Conservation (phyloP, 1,140 invertebrate species). For the Radopholus similis region DNA sequence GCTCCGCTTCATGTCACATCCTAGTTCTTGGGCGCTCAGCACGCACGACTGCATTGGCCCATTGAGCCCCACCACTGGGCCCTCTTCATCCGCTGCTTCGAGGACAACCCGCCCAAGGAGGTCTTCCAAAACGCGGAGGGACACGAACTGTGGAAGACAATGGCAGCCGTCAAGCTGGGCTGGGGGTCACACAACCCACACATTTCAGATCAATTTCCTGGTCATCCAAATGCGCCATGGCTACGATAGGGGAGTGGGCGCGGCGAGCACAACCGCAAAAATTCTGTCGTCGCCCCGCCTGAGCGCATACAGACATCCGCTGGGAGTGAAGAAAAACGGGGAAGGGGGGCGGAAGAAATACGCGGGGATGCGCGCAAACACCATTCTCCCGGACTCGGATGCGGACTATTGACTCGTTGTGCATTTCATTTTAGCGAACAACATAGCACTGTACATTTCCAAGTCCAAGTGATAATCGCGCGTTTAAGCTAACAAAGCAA, state of each 20-base stretch:
- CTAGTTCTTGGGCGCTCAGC: constrained; percentile 34
- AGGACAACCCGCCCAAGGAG: constrained; percentile 30
- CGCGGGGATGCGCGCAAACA: background rate
- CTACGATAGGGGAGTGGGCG: constrained; percentile 30
- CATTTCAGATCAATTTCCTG: constrained; percentile 30
- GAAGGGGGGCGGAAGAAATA: too few species aligned
- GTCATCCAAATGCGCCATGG: constrained; percentile 42
- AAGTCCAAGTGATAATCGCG: too few species aligned
- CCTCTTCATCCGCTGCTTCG: constrained; percentile 43
- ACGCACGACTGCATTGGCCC: constrained; percentile 29
- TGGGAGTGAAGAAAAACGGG: background rate
- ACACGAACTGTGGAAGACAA: constrained; percentile 43
- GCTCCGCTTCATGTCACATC: background rate
- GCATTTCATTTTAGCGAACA: background rate
- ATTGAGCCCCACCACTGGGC: constrained; percentile 33
- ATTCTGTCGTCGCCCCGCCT: background rate
- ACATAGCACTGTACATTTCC: background rate
- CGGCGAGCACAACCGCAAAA: background rate
- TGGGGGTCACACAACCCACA: background rate
- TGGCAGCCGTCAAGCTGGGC: constrained; percentile 5
- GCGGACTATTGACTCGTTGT: background rate
- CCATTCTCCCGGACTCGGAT: background rate
- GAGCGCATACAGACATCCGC: background rate
- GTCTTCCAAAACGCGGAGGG: constrained; percentile 47
- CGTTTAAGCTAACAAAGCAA: too few species aligned